Evolutionary conservation across 2,888 invertebrate species (phyloP).

Genomic region (Thymelicus acteon): DNA sequence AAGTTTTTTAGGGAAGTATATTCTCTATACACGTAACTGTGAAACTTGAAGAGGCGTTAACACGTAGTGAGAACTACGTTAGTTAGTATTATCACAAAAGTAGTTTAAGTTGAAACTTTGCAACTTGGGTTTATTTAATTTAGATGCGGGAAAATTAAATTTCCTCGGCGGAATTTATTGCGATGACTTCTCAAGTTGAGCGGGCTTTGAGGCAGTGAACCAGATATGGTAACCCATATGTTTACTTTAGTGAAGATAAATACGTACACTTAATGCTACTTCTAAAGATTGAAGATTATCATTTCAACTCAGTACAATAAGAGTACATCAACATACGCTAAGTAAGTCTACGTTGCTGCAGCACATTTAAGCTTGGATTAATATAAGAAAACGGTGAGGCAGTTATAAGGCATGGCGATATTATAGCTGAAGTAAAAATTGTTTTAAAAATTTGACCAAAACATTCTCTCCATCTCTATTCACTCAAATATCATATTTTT

Average conservation of each 20-base stretch:
- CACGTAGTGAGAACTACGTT: slow-evolving; percentile 23
- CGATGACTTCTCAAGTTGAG: slow-evolving; percentile 24
- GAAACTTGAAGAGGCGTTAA: slow-evolving; percentile 25
- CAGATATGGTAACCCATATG: neutral
- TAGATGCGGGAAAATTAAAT: slow-evolving; percentile 21
- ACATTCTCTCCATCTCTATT: too few relatives aligned
- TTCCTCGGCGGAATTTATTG: slow-evolving; percentile 25
- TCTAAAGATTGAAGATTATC: neutral
- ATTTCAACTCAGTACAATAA: neutral
- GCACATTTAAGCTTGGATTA: neutral
- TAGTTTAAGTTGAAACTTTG: slow-evolving; percentile 33
- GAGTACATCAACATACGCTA: neutral
- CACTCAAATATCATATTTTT: too few relatives aligned
- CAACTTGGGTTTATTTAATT: slow-evolving; percentile 32
- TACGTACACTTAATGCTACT: neutral
- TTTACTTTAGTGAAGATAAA: neutral
- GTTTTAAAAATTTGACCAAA: too few relatives aligned
- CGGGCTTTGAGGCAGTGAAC: slow-evolving; percentile 1
- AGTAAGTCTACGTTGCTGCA: neutral
- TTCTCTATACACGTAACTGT: slow-evolving; percentile 21
- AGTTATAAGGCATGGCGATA: too few relatives aligned
- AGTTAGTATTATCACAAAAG: slow-evolving; percentile 29
- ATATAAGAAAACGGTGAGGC: too few relatives aligned
- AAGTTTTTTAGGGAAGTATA: slow-evolving; percentile 30
- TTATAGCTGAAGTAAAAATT: too few relatives aligned